A percentile compares a stretch with the other conserved stretches of the same genome.
These are phyloP conservation scores for Balaeniceps rex DNA, from an alignment of 2,113 vertebrate genomes.

Conservation along the genomic window DNA sequence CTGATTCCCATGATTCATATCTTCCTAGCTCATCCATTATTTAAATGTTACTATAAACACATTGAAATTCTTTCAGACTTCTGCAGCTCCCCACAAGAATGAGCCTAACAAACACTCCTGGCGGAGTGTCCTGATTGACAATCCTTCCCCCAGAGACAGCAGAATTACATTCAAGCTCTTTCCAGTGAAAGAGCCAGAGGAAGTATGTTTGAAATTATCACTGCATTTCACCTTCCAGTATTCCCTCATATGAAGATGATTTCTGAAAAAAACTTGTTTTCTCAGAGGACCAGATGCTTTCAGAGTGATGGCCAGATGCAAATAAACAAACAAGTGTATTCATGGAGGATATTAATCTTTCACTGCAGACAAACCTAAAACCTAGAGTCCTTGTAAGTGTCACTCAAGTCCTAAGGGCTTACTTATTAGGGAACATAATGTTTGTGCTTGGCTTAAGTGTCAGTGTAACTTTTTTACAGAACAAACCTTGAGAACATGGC, in stretches of 20 bases:
- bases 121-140: not conserved
- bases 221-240: not conserved
- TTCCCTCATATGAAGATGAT: not conserved
- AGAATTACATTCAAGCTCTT: not conserved
- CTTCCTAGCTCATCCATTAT: constrained; percentile 20
- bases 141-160: not conserved
- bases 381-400: not conserved
- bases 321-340: not conserved
- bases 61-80: constrained; percentile 18
- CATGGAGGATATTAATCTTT: not conserved
- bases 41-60: constrained; percentile 29
- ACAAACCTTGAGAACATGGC: not conserved
- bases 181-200: not conserved
- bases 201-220: constrained; percentile 35
- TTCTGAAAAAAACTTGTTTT: not conserved
- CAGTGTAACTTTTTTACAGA: not conserved
- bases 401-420: not conserved
- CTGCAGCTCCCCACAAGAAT: not conserved
- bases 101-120: not conserved
- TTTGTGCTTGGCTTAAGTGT: not conserved
- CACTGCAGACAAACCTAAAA: not conserved
- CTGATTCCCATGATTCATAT: constrained; percentile 27
- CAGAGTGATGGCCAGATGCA: not conserved
- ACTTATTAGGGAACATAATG: not conserved
- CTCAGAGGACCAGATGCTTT: not conserved